Evolutionary conservation across 2,797 vertebrate genomes (phyloP), one percentile per base, ranked within the genome.

Genomic region (Aulostomus chinensis): DNA sequence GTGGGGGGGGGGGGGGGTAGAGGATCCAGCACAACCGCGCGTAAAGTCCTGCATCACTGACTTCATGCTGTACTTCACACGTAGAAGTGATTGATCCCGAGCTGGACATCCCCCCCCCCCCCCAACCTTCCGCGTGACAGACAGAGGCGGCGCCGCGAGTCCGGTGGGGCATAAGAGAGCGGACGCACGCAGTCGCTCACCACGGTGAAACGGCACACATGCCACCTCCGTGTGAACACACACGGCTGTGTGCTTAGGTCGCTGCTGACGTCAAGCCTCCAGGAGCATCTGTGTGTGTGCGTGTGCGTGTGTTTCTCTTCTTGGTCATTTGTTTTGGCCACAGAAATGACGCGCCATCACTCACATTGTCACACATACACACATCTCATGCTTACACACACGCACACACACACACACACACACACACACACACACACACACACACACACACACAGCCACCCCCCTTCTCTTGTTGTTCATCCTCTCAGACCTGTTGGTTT

Each of bases 181-280:
- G n/a, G n/a, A 60, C 54, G 58, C 52, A 21, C 9, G 58, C 41
- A 22, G 7, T 55, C n/a, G 57, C 58, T 70, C 60, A 62, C 56
- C 59, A 51, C 12, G 47, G 57, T 71, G 56, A 67, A 51, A 69
- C 40, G 81, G 71, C 85, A 88, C 81, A 83, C 83, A 86, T 67
- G 65, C 45, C 81, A 85, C 77, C 45, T 76, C 45, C 13, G 21
- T 83, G 83, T 80, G 76, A 86, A 79, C 49, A 86, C 81, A 86
- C 81, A 86, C 63, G 31, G 58, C 17, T 76, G 83, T 76, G 76
- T 85, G 77, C 68, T 75, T 81, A 57, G 65, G 77, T 58, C 48
- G 26, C 48, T 39, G 63, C 63, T 85, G 82, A 84, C 66, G 70
- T 83, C 82, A 84, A 64, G 59, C 47, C 61, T 62, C 65, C 61